Base-by-base conservation (phyloP, 2,797 vertebrate genomes). In the Crenichthys baileyi region DNA sequence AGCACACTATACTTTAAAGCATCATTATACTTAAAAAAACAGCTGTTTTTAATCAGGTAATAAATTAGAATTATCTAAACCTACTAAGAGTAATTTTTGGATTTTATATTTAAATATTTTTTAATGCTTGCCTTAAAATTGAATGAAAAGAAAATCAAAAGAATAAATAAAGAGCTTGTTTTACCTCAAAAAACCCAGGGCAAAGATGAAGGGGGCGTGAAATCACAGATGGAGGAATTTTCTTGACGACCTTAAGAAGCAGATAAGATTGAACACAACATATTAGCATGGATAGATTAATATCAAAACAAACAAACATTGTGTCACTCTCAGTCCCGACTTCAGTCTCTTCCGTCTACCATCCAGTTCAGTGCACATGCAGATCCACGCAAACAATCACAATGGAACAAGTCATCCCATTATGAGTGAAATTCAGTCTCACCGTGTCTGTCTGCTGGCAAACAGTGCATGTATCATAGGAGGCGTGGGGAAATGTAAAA, bases 191-290 rank as follows among this genome's bases (percentile, higher is more conserved):
- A 83, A 87, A 89, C 89, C 93, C 82, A 85, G 91, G 84, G 84
- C 86, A 90, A 70, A 73, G 88, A 92, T 83, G 88, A 79, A 78
- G 70, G 83, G 39, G 88, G 89, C 84, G 89, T 87, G 93, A 89
- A 92, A 93, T 96, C 95, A 96, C 96, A 96, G 95, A 91, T 96
- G 95, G 83, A 96, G 95, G 89, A 96, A 96, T 95, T 96, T 96
- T 95, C 96, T 96, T 75, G 96, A 95, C 70, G 95, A 96, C 95
- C 95, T 96, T 83, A 86, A 90, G 80, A 73, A 89, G 71, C 83
- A 90, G 83, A 93, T 75, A 74, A 89, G 80, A 94, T 90, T 81
- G 81, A 76, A 88, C 78, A 91, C 85, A 92, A 86, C 76, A 83
- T 11, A 72, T 83, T 72, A 86, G 76, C 83, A 73, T 48, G 39